Conservation (phyloP, 2,797 vertebrate genomes). For the Thaleichthys pacificus region DNA sequence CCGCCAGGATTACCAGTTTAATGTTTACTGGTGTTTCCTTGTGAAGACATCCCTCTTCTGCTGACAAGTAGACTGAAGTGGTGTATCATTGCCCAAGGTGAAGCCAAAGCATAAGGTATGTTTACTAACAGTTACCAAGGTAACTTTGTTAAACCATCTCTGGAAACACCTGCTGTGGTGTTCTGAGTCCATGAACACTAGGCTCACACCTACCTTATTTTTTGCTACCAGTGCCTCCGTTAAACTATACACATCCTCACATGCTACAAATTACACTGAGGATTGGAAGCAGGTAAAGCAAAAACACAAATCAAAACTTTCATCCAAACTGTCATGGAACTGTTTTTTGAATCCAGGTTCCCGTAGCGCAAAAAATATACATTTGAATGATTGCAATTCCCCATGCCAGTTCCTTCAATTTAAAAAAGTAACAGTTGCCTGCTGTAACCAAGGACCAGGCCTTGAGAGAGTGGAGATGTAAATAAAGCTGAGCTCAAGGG, state of each 20-base stretch:
- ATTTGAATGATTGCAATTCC: not conserved
- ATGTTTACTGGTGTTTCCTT: not conserved
- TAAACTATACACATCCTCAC: not conserved
- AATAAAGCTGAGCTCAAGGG: not conserved
- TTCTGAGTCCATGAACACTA: conserved; percentile 18
- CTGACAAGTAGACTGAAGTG: not conserved
- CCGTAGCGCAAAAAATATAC: too few species aligned
- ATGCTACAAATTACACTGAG: too few species aligned
- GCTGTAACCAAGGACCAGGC: not conserved
- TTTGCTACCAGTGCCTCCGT: conserved; percentile 34
- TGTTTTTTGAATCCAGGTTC: not conserved
- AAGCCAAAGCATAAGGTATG: not conserved
- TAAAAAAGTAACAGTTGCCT: not conserved
- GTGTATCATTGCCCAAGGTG: not conserved
- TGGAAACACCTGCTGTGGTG: conserved; percentile 32
- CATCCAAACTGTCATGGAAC: not conserved
- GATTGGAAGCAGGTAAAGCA: too few species aligned
- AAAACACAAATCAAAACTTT: not conserved
- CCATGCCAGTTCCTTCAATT: not conserved
- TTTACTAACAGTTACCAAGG: conserved; percentile 26
- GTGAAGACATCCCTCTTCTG: not conserved
- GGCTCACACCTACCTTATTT: not conserved
- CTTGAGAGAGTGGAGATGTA: not conserved
- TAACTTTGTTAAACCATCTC: conserved; percentile 21
- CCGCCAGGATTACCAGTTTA: too few species aligned